Base-by-base conservation (phyloP, 1,140 invertebrate genomes). In the Luehdorfia chinensis region DNA sequence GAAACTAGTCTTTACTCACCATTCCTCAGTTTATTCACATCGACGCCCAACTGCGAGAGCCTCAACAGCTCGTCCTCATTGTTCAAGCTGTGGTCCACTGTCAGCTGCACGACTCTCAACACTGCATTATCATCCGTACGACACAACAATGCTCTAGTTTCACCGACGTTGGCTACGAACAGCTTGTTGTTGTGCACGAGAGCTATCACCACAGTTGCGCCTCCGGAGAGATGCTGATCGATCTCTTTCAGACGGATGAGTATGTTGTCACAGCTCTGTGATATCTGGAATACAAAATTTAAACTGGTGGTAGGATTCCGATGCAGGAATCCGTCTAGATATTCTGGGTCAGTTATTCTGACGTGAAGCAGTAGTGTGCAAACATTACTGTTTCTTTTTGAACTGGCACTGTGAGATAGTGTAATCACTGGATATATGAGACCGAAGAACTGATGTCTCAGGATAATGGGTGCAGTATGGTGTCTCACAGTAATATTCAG, bases 121-220 rank as follows among this genome's bases (percentile, higher is more conserved):
- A 95, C 94, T 25, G 92, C 91, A 72, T 95, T 93, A 19, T 88
- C 87, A 73, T 96, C 95, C 1, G 92, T 95, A 78, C 92, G 92
- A 58, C 95, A 96, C 1, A 97, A 81, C 11, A 97, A 76, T 0
- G 94, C 95, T 59, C 95, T 87, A 13, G 92, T 90, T 47, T 94
- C 91, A 2, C 95, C 94, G 14, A 96, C 92, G 88, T 96, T 97
- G 0, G 94, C 94, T 0, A 97, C 93, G 75, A 92, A 97, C 0
- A 97, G 83, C 88, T 92, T 75, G 47, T 91, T 89, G 47, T 91
- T 89, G 51, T 92, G 91, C 19, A 96, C 91, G 1, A 97, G 74
- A 4, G 94, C 93, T 1, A 97, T 91, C 0, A 94, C 92, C 19
- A 93, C 94, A 19, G 94, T 93, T 7, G 94, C 93, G 1, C 95